Percentiles rank a stretch among this genome's conserved stretches.
Conservation (phyloP, 2,113 vertebrate genomes). For the Sinocyclocheilus rhinocerous region DNA sequence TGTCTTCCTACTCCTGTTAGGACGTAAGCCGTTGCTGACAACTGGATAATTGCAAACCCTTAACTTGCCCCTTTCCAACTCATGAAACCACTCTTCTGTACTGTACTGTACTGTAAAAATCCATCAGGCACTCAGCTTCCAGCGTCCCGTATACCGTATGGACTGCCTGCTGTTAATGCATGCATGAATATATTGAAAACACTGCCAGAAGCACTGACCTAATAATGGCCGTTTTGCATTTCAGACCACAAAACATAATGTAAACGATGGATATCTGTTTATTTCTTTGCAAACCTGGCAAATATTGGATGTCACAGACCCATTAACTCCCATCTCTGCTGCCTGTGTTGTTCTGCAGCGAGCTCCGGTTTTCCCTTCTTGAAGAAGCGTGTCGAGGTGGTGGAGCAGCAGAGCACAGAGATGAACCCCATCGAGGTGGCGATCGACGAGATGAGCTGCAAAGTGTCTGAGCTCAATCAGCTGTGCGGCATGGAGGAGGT, state of each 20-base stretch:
- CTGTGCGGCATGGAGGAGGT: conserved; percentile 94
- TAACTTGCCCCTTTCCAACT: neutral
- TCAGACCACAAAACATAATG: neutral
- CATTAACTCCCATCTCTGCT: too few relatives aligned
- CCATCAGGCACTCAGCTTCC: neutral
- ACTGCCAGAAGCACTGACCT: neutral
- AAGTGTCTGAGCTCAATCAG: conserved; percentile 95
- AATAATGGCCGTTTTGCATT: neutral
- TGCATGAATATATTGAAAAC: too few relatives aligned
- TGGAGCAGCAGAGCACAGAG: conserved; percentile 93
- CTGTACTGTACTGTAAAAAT: neutral
- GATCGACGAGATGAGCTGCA: conserved; percentile 98
- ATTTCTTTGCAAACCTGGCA: neutral
- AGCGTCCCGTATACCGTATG: neutral
- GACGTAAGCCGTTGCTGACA: neutral
- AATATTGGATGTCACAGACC: neutral
- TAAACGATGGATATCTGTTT: neutral
- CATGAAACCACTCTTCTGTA: neutral
- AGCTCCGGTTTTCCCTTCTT: conserved; percentile 93
- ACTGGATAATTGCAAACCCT: neutral
- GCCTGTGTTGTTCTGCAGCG: conserved; percentile 70
- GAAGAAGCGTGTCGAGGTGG: conserved; percentile 95
- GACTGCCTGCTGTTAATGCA: neutral
- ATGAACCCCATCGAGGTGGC: conserved; percentile 98
- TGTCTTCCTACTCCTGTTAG: neutral